Evolutionary conservation across 2,888 invertebrate species (phyloP).

Genomic region (Muschampia plurimacula): DNA sequence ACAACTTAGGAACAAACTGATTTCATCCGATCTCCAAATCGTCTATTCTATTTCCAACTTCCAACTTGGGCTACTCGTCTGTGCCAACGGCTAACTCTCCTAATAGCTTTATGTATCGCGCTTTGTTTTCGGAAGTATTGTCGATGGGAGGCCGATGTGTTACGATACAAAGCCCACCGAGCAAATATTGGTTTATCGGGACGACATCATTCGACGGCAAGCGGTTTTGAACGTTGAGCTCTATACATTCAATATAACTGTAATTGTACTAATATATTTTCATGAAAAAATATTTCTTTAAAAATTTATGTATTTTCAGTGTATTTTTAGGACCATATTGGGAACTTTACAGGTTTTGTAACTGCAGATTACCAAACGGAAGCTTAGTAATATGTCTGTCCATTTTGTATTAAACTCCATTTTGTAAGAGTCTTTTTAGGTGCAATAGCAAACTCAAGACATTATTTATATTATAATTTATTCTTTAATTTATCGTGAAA

Average conservation of each 20-base stretch:
- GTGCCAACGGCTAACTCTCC: constrained; percentile 2
- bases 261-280: not conserved
- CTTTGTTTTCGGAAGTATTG: not conserved
- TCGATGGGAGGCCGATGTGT: not conserved
- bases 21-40: not conserved
- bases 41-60: not conserved
- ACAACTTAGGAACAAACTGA: constrained; percentile 5
- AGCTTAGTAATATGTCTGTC: too few species aligned
- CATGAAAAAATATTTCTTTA: too few species aligned
- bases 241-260: not conserved
- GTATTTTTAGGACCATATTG: too few species aligned
- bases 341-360: too few species aligned
- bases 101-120: constrained; percentile 2
- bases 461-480: too few species aligned
- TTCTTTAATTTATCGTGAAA: too few species aligned
- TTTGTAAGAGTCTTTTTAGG: too few species aligned
- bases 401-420: too few species aligned
- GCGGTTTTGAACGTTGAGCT: not conserved
- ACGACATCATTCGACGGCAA: not conserved
- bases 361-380: too few species aligned
- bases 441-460: too few species aligned
- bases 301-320: too few species aligned
- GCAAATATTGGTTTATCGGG: constrained; percentile 3
- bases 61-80: not conserved
- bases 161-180: not conserved